Percentiles rank a stretch among this genome's conserved stretches.
Conservation (phyloP, 1,140 invertebrate species). For the Chironomus tepperi region DNA sequence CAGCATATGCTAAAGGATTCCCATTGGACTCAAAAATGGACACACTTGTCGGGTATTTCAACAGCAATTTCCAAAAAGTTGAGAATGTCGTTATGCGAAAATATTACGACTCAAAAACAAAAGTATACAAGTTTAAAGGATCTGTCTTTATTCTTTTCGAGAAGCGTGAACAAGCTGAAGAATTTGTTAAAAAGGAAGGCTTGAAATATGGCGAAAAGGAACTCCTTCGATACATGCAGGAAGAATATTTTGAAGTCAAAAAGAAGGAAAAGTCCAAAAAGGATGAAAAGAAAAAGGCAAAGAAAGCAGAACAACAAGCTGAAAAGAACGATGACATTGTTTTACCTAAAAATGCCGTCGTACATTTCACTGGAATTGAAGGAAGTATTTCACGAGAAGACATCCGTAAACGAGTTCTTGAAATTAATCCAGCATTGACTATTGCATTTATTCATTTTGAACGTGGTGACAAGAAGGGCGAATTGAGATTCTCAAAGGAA, state of each 20-base stretch:
- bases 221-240: slow-evolving; percentile 61
- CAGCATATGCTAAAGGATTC: slow-evolving; percentile 87
- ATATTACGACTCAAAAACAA: slow-evolving; percentile 54
- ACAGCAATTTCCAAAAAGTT: slow-evolving; percentile 53
- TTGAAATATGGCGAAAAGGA: slow-evolving; percentile 65
- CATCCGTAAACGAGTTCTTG: slow-evolving; percentile 56
- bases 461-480: slow-evolving; percentile 60
- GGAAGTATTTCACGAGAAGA: slow-evolving; percentile 58
- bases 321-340: slow-evolving; percentile 41
- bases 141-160: slow-evolving; percentile 82
- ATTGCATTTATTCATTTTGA: slow-evolving; percentile 68
- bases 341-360: slow-evolving; percentile 58
- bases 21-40: slow-evolving; percentile 60
- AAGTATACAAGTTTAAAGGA: slow-evolving; percentile 70
- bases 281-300: slow-evolving; percentile 45
- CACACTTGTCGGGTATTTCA: slow-evolving; percentile 64
- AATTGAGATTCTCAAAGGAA: slow-evolving; percentile 58
- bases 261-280: slow-evolving; percentile 54
- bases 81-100: slow-evolving; percentile 70
- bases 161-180: slow-evolving; percentile 59
- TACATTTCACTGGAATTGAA: slow-evolving; percentile 53
- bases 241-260: slow-evolving; percentile 61
- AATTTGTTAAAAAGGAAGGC: slow-evolving; percentile 42
- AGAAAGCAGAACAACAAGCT: slow-evolving; percentile 38
- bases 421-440: slow-evolving; percentile 40